phyloP scores from a whole-genome alignment of 2,797 vertebrate species.

The Myiotriccus ornatus region DNA sequence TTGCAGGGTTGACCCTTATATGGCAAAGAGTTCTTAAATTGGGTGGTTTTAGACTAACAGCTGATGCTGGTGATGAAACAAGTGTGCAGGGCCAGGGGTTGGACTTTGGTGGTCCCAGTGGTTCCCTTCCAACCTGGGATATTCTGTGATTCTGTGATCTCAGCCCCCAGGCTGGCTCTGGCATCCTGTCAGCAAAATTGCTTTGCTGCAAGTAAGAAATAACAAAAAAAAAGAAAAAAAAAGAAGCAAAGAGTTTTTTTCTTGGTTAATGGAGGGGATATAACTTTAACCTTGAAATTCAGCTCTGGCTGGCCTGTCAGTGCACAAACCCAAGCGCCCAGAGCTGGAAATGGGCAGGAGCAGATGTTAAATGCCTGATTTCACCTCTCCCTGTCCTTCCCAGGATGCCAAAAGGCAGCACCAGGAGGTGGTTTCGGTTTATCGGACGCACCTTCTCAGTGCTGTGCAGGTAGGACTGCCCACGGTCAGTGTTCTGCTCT shows the following conservation, averaged over 20 bases:
- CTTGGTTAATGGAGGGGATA: background rate
- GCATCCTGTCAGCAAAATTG: background rate
- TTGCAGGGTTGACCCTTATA: background rate
- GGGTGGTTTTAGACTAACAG: background rate
- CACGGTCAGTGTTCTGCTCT: background rate
- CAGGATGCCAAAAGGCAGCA: conserved; percentile 95
- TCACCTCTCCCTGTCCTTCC: background rate
- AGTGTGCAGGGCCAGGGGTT: background rate
- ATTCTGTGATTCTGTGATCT: background rate
- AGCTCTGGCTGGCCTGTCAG: background rate
- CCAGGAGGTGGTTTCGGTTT: conserved; percentile 94
- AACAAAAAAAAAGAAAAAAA: background rate
- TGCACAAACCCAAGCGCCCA: accelerated
- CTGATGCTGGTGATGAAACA: background rate
- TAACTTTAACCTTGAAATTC: too few relatives aligned
- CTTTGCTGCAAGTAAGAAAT: background rate
- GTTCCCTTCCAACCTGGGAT: background rate
- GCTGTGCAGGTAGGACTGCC: conserved; percentile 81
- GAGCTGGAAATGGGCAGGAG: background rate
- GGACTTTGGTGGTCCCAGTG: background rate
- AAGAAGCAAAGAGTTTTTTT: background rate
- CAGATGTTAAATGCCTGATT: background rate
- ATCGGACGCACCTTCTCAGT: conserved; percentile 95
- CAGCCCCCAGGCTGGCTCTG: background rate
- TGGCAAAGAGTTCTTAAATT: background rate